Evolutionary conservation across 2,888 invertebrate genomes (phyloP).

Genomic region (Drosophila rellima): DNA sequence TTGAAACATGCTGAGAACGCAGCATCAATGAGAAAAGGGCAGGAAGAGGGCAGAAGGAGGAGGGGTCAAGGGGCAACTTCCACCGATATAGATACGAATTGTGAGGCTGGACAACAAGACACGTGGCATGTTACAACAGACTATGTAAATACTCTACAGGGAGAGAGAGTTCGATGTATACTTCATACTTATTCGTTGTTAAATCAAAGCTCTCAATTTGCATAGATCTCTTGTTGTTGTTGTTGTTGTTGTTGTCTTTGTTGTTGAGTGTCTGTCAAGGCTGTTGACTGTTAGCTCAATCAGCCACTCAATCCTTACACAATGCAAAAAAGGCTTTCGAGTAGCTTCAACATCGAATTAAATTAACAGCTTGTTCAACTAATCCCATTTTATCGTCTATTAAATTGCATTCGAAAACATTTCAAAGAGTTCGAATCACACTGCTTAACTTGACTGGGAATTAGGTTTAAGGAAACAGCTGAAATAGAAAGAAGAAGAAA

Average conservation of each 20-base stretch:
- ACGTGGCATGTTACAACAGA: constrained; percentile 28
- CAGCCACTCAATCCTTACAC: constrained; percentile 1
- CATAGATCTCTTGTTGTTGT: constrained; percentile 45
- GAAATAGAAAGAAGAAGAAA: no score
- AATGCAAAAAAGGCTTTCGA: constrained; percentile 1
- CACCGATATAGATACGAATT: constrained; percentile 12
- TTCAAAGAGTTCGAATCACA: not conserved
- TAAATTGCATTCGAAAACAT: not conserved
- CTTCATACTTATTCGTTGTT: constrained; percentile 29
- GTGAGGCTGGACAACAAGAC: constrained; percentile 21
- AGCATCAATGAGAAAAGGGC: constrained; percentile 36
- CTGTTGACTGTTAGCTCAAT: constrained; percentile 1
- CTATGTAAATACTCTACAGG: constrained; percentile 28
- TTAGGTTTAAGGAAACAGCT: not conserved
- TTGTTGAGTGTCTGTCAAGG: constrained; percentile 18
- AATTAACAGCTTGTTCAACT: constrained; percentile 13
- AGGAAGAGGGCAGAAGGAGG: not conserved
- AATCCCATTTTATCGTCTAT: not conserved
- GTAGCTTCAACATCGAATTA: constrained; percentile 1
- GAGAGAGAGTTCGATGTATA: not conserved
- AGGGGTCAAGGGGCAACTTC: constrained; percentile 3
- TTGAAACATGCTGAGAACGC: constrained; percentile 61
- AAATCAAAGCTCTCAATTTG: constrained; percentile 61
- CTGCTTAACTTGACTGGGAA: not conserved
- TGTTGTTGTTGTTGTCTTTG: not conserved